Base-by-base conservation (phyloP, 2,888 invertebrate species). In the Morpho achilles region DNA sequence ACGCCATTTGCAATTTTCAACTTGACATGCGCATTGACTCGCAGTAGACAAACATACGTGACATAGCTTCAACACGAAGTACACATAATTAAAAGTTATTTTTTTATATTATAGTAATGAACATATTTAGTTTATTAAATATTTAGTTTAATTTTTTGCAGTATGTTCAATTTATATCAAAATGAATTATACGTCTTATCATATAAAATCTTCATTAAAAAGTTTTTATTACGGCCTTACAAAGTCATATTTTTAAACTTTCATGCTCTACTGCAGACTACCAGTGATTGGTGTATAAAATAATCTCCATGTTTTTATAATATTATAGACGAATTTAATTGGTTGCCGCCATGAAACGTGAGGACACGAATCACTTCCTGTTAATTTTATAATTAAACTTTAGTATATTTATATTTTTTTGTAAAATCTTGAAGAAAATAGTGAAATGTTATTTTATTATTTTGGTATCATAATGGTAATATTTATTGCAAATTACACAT, bases 1-100 rank as follows among this genome's bases (percentile, higher is more conserved):
- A 95, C 97, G 97, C 97, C 97, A 98, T 98, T 97, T 97, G 96
- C 96, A 96, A 96, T 97, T 94, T 94, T 93, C 93, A 93, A 93
- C 92, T 91, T 93, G 93, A 93, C 93, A 93, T 94, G 94, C 94
- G 94, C 94, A 91, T 82, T 89, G 84, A 78, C 85, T 87, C 82
- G 82, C 64, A 77, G 79, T 79, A 84, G 87, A 87, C 83, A 87
- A 87, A 85, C 81, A 82, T 78, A 80, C 73, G 75, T 76, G 80
- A 80, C 69, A 69, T 80, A 80, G 73, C 82, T 69, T 87, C 85
- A 70, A 70, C 71, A 68, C 64, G 73, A 63, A 74, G 84, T 75
- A 47, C 1, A 10, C 8, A 43, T 9, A 43, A 43, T 43, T 4
- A 42, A 8, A 43, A 43, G 9, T 16, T 9, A 16, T 46, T 46